Evolutionary conservation across 2,113 vertebrate genomes (phyloP).

Genomic region (Poeciliopsis turrubarensis): DNA sequence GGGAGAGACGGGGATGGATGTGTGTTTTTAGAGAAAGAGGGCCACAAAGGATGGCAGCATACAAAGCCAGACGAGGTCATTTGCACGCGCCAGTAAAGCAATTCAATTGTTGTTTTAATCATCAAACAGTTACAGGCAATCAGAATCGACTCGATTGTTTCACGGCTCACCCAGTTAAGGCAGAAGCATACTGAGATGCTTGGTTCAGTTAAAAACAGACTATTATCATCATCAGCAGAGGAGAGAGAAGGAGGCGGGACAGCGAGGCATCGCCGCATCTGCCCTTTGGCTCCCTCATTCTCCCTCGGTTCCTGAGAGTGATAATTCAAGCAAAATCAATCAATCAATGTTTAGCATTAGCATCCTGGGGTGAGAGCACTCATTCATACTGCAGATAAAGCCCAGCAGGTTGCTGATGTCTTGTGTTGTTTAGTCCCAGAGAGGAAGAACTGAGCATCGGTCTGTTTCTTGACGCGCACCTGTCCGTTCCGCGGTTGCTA

Average conservation of each 20-base stretch:
- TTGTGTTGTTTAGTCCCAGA: constrained; percentile 71
- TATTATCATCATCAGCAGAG: constrained; percentile 55
- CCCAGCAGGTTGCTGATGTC: constrained; percentile 32
- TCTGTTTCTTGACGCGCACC: too few species aligned
- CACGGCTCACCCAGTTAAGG: constrained; percentile 74
- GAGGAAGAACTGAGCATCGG: background rate
- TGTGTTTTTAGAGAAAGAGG: constrained; percentile 31
- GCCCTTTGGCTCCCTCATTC: background rate
- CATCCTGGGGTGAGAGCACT: constrained; percentile 39
- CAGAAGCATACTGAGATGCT: constrained; percentile 60
- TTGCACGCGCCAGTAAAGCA: constrained; percentile 73
- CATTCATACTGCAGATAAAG: constrained; percentile 59
- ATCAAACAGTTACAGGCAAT: constrained; percentile 65
- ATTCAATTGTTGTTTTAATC: constrained; percentile 14
- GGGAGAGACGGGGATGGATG: constrained; percentile 33
- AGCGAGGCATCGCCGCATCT: background rate
- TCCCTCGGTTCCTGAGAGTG: constrained; percentile 42
- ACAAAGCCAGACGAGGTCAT: constrained; percentile 75
- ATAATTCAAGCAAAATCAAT: constrained; percentile 64
- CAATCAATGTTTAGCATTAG: constrained; percentile 52
- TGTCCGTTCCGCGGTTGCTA: too few species aligned
- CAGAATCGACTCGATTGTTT: constrained; percentile 57
- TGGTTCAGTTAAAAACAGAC: constrained; percentile 46
- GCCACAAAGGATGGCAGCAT: constrained; percentile 52
- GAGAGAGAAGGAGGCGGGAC: constrained; percentile 31